phyloP scores from a whole-genome alignment of 2,888 invertebrate genomes.

The Melikaiella ostensackeni region DNA sequence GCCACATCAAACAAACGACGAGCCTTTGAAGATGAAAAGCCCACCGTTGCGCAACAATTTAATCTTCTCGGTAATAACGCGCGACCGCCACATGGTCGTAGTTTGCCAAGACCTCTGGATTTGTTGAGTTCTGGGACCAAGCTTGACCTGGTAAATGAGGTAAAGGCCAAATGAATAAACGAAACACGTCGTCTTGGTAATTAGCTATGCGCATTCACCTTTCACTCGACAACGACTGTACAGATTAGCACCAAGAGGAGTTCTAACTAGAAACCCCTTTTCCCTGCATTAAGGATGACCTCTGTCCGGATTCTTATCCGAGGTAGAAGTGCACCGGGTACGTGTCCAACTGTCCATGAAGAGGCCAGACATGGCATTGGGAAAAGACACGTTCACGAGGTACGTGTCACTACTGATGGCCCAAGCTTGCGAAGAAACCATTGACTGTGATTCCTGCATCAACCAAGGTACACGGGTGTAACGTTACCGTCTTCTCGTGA shows the following conservation, averaged over 20 bases:
- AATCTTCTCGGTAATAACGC: slow-evolving; percentile 66
- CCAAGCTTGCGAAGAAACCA: slow-evolving; percentile 1
- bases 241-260: background rate
- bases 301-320: background rate
- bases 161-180: slow-evolving; percentile 13
- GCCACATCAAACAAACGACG: slow-evolving; percentile 33
- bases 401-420: background rate
- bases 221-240: background rate
- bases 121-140: slow-evolving; percentile 16
- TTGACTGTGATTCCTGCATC: slow-evolving; percentile 3
- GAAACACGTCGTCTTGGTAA: background rate
- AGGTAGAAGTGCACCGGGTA: background rate
- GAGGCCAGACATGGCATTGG: background rate
- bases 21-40: slow-evolving; percentile 26
- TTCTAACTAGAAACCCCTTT: background rate
- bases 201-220: background rate
- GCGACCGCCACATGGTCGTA: background rate
- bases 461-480: slow-evolving; percentile 22
- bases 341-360: background rate
- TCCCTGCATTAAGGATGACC: background rate
- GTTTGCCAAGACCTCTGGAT: slow-evolving; percentile 22
- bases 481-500: slow-evolving; percentile 20
- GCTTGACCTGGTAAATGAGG: slow-evolving; percentile 15
- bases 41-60: slow-evolving; percentile 65
- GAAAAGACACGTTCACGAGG: background rate